Conservation (phyloP, 1,140 invertebrate genomes). For the Drosophila eugracilis region DNA sequence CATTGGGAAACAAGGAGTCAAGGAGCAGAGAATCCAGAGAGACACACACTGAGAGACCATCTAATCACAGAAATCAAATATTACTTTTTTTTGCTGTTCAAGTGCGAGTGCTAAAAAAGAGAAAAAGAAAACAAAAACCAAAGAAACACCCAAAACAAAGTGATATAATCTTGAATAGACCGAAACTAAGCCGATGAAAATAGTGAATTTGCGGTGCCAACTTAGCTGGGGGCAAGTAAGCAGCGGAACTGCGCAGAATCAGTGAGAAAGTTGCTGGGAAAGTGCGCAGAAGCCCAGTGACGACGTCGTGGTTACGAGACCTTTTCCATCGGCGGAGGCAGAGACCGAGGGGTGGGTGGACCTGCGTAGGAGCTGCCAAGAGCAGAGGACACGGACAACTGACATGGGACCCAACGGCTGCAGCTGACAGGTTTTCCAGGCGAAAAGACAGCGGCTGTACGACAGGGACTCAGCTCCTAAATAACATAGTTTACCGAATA, state of each 20-base stretch:
- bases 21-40: constrained; percentile 5
- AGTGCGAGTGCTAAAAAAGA: constrained; percentile 22
- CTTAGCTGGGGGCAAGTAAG: constrained; percentile 8
- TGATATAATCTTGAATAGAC: constrained; percentile 12
- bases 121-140: constrained; percentile 22
- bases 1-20: too few species aligned
- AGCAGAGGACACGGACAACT: constrained; percentile 5
- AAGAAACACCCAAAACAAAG: constrained; percentile 19
- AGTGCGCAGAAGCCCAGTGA: constrained; percentile 12
- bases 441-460: constrained; percentile 4
- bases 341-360: constrained; percentile 8
- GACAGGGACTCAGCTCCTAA: background rate
- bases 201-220: constrained; percentile 56
- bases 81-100: constrained; percentile 51
- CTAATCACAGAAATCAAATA: constrained; percentile 14
- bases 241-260: constrained; percentile 14
- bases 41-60: constrained; percentile 9
- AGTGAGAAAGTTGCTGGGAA: background rate
- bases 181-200: constrained; percentile 19
- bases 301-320: constrained; percentile 1
- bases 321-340: background rate
- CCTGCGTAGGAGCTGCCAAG: constrained; percentile 25
- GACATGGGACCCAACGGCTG: constrained; percentile 19
- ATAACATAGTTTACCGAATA: background rate
- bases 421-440: constrained; percentile 46